Conservation (phyloP, 2,888 invertebrate species). For the Creontiades dilutus region DNA sequence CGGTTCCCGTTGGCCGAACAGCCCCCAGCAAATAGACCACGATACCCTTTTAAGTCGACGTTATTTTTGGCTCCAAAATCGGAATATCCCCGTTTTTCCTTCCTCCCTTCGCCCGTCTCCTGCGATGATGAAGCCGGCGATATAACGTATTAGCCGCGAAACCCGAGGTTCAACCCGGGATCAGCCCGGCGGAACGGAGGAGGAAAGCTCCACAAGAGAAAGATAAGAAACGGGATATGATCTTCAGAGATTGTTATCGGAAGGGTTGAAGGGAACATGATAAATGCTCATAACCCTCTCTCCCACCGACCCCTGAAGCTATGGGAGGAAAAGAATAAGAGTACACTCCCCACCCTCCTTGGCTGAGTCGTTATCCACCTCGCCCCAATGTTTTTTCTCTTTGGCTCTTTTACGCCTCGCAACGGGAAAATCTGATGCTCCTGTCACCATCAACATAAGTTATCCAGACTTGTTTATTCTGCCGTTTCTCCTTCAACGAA, state of each 20-base stretch:
- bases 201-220: neutral
- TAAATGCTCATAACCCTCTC: slow-evolving; percentile 31
- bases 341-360: slow-evolving; percentile 10
- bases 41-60: neutral
- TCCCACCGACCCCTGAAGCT: neutral
- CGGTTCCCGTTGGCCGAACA: neutral
- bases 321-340: neutral
- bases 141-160: neutral
- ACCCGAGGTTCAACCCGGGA: neutral
- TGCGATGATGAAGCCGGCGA: neutral
- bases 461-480: neutral
- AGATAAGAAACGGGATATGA: slow-evolving; percentile 24
- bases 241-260: slow-evolving; percentile 42
- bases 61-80: neutral
- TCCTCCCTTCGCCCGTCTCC: neutral
- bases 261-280: slow-evolving; percentile 33
- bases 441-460: slow-evolving; percentile 42
- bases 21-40: neutral
- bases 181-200: neutral
- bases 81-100: neutral
- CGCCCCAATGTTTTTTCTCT: neutral
- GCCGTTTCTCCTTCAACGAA: neutral
- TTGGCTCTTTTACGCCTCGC: neutral
- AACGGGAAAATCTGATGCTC: slow-evolving; percentile 17
- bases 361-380: slow-evolving; percentile 26